Base-by-base conservation (phyloP, 2,113 vertebrate genomes). In the Leptobrachium leishanense region DNA sequence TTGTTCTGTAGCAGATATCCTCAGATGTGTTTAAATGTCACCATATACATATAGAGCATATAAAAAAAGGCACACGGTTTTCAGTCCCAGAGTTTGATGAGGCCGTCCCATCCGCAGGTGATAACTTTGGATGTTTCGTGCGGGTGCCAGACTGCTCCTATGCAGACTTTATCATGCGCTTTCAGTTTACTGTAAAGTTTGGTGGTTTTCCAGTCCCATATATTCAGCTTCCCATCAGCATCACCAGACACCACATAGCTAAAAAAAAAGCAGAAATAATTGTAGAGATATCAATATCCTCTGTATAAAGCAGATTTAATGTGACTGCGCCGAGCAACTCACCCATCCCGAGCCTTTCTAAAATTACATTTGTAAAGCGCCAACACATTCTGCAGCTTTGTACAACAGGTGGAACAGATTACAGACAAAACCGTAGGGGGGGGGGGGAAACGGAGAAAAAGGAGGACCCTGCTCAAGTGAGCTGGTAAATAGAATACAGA, bases 191-290 rank as follows among this genome's bases (percentile, higher is more conserved):
- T 98, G 85, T 99, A 99, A 69, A 99, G 95, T 84, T 99, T 99
- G 53, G 98, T 99, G 8, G 98, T 99, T 90, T 99, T 99, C 98
- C 97, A 99, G 86, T 99, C 97, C 97, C 98, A 99, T 84, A 99
- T 95, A 80, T 99, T 99, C 74, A 99, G 89, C 82, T 99, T 99
- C 74, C 98, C 98, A 72, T 99, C 97, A n/a, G 97, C 98, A 66
- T 99, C 98, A 72, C 98, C 98, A n/a, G 98, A 99, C 81, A 98
- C 98, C 84, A 99, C 98, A 20, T 99, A 99, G 87, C 98, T 99
- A 55, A 40, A 77, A 66, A 1, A 83, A 39, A 79, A 46, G 65
- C 72, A 79, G 80, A 75, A 77, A 1, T 31, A 31, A 50, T 8
- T 50, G 46, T 64, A 77, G 82, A 71, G 68, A 57, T 44, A 76